Conservation (phyloP, 2,888 invertebrate species). For the Chymomyza caudatula region DNA sequence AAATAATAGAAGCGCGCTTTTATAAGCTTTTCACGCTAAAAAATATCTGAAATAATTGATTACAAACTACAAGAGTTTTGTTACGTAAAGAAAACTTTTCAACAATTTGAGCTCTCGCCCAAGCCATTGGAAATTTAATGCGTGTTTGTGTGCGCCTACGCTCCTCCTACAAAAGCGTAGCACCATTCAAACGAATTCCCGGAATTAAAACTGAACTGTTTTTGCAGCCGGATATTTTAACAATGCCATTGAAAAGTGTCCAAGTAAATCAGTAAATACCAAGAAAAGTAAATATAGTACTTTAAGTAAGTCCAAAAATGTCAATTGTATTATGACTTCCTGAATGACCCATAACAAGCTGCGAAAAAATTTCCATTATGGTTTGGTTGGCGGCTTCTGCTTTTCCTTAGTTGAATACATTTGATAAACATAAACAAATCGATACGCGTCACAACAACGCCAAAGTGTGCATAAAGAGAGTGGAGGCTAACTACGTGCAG, state of each 20-base stretch:
- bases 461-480: conserved; percentile 8
- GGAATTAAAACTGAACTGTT: not conserved
- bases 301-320: not conserved
- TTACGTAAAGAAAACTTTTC: not conserved
- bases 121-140: not conserved
- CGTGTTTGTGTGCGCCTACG: not conserved
- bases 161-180: not conserved
- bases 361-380: conserved; percentile 28
- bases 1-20: not conserved
- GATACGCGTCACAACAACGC: conserved; percentile 70
- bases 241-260: not conserved
- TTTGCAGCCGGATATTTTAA: not conserved
- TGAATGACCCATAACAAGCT: not conserved
- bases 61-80: not conserved
- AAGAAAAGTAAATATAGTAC: not conserved
- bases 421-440: conserved; percentile 72
- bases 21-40: too few species aligned
- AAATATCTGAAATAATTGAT: not conserved
- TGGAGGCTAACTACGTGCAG: not conserved
- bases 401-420: conserved; percentile 42
- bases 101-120: not conserved
- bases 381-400: conserved; percentile 13
- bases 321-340: not conserved
- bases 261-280: not conserved
- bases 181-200: not conserved